Percentiles rank a stretch among this genome's conserved stretches.
Conservation (phyloP, 2,797 vertebrate genomes). For the Ara ararauna region DNA sequence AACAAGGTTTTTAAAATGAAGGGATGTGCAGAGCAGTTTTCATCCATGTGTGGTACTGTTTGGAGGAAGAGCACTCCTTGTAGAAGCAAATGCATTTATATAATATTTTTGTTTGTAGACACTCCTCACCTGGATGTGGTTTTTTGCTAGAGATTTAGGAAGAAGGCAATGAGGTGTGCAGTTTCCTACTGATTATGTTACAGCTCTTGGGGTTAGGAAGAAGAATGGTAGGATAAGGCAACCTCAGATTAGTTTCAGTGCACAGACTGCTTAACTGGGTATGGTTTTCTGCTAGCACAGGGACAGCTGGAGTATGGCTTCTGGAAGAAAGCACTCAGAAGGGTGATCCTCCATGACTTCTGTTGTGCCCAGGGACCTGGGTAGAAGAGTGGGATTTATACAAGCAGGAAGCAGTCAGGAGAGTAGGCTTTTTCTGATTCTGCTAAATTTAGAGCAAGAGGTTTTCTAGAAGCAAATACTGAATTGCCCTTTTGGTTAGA, state of each 20-base stretch:
- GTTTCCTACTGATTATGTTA: neutral
- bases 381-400: neutral
- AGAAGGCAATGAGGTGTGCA: neutral
- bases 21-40: neutral
- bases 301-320: neutral
- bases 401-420: neutral
- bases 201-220: neutral
- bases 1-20: neutral
- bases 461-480: neutral
- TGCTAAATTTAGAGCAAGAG: neutral
- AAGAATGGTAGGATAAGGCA: neutral
- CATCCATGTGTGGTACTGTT: neutral
- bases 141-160: neutral
- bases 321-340: neutral
- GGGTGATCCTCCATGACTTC: neutral
- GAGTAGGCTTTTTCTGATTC: neutral
- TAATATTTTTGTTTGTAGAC: neutral
- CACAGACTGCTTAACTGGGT: neutral
- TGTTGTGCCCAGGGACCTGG: neutral
- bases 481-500: neutral
- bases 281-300: neutral
- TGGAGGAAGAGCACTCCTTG: neutral
- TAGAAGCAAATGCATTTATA: neutral
- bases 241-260: neutral
- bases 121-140: neutral